Evolutionary conservation across 2,888 invertebrate species (phyloP).

Genomic region (Philopedon plagiatum): DNA sequence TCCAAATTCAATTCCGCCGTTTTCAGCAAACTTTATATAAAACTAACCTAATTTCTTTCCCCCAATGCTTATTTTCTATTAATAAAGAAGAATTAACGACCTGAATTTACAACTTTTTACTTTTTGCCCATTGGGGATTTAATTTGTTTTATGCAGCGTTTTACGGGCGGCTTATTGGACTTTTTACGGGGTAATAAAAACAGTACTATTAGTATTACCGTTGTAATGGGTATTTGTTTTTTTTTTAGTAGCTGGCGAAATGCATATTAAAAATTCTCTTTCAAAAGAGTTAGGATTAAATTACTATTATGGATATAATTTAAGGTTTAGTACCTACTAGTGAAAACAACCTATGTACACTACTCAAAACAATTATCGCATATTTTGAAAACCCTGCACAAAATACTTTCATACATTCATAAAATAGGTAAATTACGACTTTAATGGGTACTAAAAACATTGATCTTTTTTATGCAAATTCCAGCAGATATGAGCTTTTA

Average conservation of each 20-base stretch:
- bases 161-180: slow-evolving; percentile 10
- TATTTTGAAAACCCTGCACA: too few relatives aligned
- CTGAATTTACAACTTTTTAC: slow-evolving; percentile 10
- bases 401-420: too few relatives aligned
- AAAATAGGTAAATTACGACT: too few relatives aligned
- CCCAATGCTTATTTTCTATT: slow-evolving; percentile 36
- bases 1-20: slow-evolving; percentile 31
- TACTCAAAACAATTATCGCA: too few relatives aligned
- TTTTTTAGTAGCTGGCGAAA: not conserved
- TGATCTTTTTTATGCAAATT: too few relatives aligned
- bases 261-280: not conserved
- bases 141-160: not conserved
- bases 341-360: too few relatives aligned
- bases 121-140: not conserved
- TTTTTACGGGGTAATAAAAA: slow-evolving; percentile 16
- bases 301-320: too few relatives aligned
- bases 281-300: too few relatives aligned
- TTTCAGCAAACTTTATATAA: slow-evolving; percentile 34
- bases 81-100: slow-evolving; percentile 24
- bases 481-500: too few relatives aligned
- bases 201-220: not conserved
- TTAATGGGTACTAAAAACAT: too few relatives aligned
- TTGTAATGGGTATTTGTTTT: not conserved
- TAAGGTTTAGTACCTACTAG: too few relatives aligned
- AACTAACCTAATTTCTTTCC: slow-evolving; percentile 28